These are phyloP conservation scores for Allacma fusca DNA, from an alignment of 2,888 invertebrate species.

Conservation along the genomic window DNA sequence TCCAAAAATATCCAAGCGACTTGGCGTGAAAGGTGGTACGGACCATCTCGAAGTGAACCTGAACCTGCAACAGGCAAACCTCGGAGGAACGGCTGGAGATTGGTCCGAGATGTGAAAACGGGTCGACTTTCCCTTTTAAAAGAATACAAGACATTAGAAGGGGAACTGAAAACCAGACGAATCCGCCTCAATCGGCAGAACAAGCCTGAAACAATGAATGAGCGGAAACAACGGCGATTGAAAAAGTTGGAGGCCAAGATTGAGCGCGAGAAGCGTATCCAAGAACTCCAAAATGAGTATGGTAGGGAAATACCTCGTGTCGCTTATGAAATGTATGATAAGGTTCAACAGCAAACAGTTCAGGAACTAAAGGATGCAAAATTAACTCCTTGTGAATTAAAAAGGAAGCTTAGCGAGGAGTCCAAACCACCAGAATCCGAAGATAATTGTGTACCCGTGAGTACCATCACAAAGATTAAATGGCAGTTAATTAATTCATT, in stretches of 20 bases:
- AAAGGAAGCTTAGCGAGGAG: background rate
- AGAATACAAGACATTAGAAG: conserved; percentile 13
- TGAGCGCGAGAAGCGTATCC: conserved; percentile 31
- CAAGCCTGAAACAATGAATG: conserved; percentile 34
- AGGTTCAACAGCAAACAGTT: background rate
- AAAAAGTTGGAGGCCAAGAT: conserved; percentile 25
- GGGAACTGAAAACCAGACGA: conserved; percentile 6
- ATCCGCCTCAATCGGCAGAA: conserved; percentile 37
- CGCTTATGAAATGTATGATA: conserved; percentile 30
- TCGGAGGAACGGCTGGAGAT: conserved; percentile 23
- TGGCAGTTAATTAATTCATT: too few relatives aligned
- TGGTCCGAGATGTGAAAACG: conserved; percentile 19
- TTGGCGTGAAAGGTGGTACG: conserved; percentile 40
- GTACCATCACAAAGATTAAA: too few relatives aligned
- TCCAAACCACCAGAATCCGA: background rate
- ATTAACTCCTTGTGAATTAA: background rate
- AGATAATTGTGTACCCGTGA: background rate
- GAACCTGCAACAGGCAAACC: background rate
- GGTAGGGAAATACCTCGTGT: conserved; percentile 37
- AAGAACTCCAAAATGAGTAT: conserved; percentile 22
- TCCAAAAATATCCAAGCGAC: background rate
- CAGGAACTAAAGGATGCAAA: background rate
- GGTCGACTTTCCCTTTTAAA: conserved; percentile 27
- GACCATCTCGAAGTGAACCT: background rate
- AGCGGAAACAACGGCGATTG: conserved; percentile 15